Conservation (phyloP, 1,140 invertebrate genomes). For the Dreissena polymorpha region DNA sequence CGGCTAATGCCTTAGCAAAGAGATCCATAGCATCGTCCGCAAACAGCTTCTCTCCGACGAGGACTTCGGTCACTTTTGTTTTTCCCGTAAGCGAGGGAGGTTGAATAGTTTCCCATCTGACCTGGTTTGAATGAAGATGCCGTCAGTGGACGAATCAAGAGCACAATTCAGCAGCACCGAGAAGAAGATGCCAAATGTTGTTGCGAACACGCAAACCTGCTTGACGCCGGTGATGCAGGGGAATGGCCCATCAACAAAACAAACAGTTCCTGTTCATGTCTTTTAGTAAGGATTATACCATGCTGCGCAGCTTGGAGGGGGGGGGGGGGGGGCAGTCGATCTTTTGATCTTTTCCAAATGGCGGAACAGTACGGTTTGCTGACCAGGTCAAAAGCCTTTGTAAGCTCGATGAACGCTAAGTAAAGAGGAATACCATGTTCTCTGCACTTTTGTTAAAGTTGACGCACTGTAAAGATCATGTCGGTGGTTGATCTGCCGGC, state of each 20-base stretch:
- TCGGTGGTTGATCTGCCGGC: slow-evolving; percentile 48
- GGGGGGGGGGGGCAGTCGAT: slow-evolving; percentile 53
- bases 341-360: slow-evolving; percentile 36
- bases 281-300: slow-evolving; percentile 43
- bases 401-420: slow-evolving; percentile 60
- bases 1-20: too few species aligned
- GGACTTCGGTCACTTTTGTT: too few species aligned
- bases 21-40: too few species aligned
- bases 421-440: slow-evolving; percentile 57
- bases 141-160: too few species aligned
- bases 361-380: slow-evolving; percentile 1
- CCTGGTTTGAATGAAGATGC: too few species aligned
- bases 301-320: slow-evolving; percentile 35
- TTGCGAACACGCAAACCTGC: slow-evolving; percentile 2
- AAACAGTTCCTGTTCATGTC: slow-evolving; percentile 18
- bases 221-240: too few species aligned
- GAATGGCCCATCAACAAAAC: background rate
- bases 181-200: too few species aligned
- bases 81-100: too few species aligned
- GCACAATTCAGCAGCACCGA: too few species aligned
- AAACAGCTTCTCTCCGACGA: too few species aligned
- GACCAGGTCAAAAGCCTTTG: slow-evolving; percentile 54
- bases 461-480: slow-evolving; percentile 60
- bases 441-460: slow-evolving; percentile 60
- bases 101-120: too few species aligned